A percentile compares a stretch with the other conserved stretches of the same genome.
Conservation (phyloP, 2,113 vertebrate species). For the Tragelaphus scriptus region DNA sequence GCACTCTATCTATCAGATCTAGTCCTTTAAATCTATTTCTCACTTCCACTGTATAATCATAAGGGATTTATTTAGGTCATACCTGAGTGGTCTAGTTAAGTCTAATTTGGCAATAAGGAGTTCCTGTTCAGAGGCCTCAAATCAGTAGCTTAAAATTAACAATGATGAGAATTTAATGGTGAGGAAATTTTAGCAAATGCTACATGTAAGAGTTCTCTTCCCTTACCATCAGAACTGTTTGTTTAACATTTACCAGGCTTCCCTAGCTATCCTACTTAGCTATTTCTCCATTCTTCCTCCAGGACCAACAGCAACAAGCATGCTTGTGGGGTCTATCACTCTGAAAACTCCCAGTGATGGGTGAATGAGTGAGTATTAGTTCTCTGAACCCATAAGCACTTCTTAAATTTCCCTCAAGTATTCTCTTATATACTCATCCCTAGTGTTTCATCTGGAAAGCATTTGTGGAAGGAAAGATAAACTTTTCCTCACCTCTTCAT, state of each 20-base stretch:
- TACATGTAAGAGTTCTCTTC: neutral
- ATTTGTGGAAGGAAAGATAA: neutral
- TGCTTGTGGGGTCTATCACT: neutral
- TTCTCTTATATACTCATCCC: neutral
- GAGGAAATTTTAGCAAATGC: neutral
- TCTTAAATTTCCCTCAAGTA: neutral
- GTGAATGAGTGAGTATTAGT: neutral
- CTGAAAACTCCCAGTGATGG: neutral
- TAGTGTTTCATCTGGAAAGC: neutral
- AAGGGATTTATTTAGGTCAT: too few species aligned
- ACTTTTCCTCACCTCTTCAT: neutral
- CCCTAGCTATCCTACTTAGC: too few species aligned
- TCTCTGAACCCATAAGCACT: neutral
- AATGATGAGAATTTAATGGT: fast-evolving
- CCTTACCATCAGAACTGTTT: too few species aligned
- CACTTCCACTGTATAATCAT: too few species aligned
- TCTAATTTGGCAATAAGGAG: too few species aligned
- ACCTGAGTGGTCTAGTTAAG: too few species aligned
- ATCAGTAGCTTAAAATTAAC: neutral
- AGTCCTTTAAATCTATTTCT: too few species aligned
- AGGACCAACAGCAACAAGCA: neutral
- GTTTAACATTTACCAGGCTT: neutral
- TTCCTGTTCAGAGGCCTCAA: neutral
- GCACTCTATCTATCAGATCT: too few species aligned
- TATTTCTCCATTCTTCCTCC: neutral